Conservation (phyloP, 2,888 invertebrate species). For the Emmelina monodactyla region DNA sequence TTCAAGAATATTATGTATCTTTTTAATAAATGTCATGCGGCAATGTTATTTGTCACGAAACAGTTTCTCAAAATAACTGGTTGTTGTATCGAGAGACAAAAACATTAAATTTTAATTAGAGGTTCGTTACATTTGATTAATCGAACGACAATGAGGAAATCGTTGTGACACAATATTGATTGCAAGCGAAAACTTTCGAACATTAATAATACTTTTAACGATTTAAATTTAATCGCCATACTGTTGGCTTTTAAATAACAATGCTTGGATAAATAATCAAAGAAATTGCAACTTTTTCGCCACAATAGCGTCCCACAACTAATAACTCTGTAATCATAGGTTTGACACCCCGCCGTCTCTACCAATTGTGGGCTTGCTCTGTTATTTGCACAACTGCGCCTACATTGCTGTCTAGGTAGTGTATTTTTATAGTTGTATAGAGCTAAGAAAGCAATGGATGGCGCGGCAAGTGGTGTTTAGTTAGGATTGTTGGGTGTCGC, state of each 20-base stretch:
- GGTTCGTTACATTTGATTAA: constrained; percentile 32
- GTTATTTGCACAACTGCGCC: neutral
- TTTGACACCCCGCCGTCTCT: constrained; percentile 39
- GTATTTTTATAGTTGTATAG: neutral
- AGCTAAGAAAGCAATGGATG: constrained; percentile 21
- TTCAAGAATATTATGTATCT: too few relatives aligned
- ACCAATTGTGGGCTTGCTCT: constrained; percentile 10
- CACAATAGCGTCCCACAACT: constrained; percentile 42
- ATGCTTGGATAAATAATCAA: constrained; percentile 20
- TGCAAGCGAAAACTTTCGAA: too few relatives aligned
- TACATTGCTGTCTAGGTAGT: constrained; percentile 21
- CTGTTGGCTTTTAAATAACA: constrained; percentile 16
- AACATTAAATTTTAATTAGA: constrained; percentile 31
- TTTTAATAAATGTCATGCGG: neutral
- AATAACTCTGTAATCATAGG: constrained; percentile 58
- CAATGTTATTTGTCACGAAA: neutral
- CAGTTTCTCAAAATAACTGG: neutral
- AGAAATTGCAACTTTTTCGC: constrained; percentile 32
- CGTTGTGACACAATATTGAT: too few relatives aligned
- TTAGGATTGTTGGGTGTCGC: neutral
- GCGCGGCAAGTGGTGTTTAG: neutral
- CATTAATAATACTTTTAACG: too few relatives aligned
- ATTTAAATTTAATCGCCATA: too few relatives aligned
- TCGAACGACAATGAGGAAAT: too few relatives aligned
- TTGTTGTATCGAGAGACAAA: constrained; percentile 13